Conservation (phyloP, 2,113 vertebrate genomes). For the Notiomystis cincta region DNA sequence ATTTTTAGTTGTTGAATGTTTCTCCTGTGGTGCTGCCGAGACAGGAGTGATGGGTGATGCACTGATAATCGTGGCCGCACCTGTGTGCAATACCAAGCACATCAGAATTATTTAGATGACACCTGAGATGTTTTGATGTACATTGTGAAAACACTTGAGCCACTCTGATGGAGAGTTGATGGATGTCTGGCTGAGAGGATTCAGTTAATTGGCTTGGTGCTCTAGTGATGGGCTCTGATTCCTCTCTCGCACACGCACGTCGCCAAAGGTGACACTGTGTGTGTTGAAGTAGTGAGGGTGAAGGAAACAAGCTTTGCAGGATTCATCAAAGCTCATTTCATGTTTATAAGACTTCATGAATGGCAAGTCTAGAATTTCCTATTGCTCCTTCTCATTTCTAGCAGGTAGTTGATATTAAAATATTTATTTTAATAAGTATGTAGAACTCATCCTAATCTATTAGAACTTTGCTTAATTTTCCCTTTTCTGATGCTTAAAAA, state of each 20-base stretch:
- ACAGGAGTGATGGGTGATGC: neutral
- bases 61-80: neutral
- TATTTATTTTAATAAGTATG: neutral
- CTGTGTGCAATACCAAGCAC: neutral
- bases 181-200: neutral
- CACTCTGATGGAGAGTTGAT: neutral
- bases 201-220: neutral
- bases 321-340: neutral
- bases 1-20: neutral
- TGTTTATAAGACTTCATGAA: neutral
- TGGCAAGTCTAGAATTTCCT: neutral
- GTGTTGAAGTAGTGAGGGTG: neutral
- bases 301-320: neutral
- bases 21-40: neutral
- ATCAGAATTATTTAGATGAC: neutral
- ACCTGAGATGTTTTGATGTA: neutral
- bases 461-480: neutral
- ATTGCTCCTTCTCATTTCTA: neutral
- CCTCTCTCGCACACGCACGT: rapidly evolving
- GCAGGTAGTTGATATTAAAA: neutral
- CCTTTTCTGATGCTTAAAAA: neutral
- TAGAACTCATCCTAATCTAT: neutral
- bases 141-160: neutral
- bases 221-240: neutral
- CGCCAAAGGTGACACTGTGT: neutral